Percentiles rank a stretch among this genome's conserved stretches.
These are phyloP conservation scores for Aix galericulata DNA, from an alignment of 2,113 vertebrate genomes.

Conservation along the genomic window DNA sequence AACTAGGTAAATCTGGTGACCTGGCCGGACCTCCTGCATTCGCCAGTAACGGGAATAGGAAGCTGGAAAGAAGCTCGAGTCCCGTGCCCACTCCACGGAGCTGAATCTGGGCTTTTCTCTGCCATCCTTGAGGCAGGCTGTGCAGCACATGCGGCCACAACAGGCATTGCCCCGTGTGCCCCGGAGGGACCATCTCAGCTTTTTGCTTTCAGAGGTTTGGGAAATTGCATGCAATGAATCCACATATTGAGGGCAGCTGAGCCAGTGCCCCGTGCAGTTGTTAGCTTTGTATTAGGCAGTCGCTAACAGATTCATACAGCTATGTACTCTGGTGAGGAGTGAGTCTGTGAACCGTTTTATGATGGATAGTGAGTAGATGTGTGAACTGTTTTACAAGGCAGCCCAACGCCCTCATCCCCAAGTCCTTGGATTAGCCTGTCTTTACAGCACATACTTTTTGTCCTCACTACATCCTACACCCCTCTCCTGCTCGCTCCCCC, in stretches of 20 bases:
- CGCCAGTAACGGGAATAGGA: not conserved
- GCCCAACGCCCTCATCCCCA: not conserved
- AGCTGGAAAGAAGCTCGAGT: not conserved
- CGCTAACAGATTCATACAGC: not conserved
- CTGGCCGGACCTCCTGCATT: not conserved
- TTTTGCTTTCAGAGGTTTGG: not conserved
- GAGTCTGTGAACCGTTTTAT: not conserved
- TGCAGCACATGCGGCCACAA: rapidly evolving
- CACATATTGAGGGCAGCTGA: not conserved
- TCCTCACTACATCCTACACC: constrained; percentile 3
- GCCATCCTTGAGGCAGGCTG: not conserved
- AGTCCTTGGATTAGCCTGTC: not conserved
- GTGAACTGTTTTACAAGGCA: not conserved
- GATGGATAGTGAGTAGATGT: not conserved
- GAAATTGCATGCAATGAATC: not conserved
- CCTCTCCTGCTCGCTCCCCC: not conserved
- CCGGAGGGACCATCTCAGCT: not conserved
- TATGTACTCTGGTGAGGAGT: rapidly evolving
- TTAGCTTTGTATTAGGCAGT: not conserved
- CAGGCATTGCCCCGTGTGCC: rapidly evolving
- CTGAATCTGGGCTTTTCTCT: not conserved
- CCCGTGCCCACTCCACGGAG: not conserved
- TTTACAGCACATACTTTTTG: constrained; percentile 18
- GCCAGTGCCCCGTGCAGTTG: not conserved
- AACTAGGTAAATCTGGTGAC: not conserved